Evolutionary conservation across 2,113 vertebrate genomes (phyloP), one percentile per base, ranked within the genome.

Genomic region (Bostrychus sinensis): DNA sequence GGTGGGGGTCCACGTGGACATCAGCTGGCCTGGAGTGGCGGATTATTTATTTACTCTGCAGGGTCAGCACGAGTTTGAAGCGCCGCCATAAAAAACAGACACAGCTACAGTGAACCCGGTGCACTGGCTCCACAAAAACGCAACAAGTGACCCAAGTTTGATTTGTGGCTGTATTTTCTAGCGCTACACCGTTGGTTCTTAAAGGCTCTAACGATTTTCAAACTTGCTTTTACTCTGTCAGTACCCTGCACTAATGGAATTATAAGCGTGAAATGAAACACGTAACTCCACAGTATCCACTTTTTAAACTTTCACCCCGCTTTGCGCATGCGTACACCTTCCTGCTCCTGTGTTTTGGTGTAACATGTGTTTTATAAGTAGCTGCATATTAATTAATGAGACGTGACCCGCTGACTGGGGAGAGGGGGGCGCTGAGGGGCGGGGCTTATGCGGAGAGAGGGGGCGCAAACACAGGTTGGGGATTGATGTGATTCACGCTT

Each of bases 1-100:
- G 61, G 38, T 61, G 61, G 57, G 16, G 56, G 56, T 17, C 81
- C 89, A 89, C 87, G 87, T 90, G 87, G 57, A 62, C 37, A 77
- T 86, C 81, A 81, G 84, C 86, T 88, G 86, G 59, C 72, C 67
- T 38, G 1, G 58, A 65, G 70, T 59, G 9, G 64, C 46, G 28
- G 51, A 36, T 75, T 77, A 61, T 88, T 77, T 81, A 73, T 81
- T 82, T 80, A 76, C 80, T 70, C 55, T 71, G 26, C 50, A 39
- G 70, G 42, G 66, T 43, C 26, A 63, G 61, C 64, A 34, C 36
- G 45, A 48, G 45, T 48, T 48, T 48, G 45, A 22, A 48, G 45
- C 16, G 45, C 22, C n/a, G 22, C 3, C 22, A 25, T 22, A 8
- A 11, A 11, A 4, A 1, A 11, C 19, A 7, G 39, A 8, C 14